Evolutionary conservation across 2,113 vertebrate species (phyloP).

Genomic region (Macroglossus sobrinus): DNA sequence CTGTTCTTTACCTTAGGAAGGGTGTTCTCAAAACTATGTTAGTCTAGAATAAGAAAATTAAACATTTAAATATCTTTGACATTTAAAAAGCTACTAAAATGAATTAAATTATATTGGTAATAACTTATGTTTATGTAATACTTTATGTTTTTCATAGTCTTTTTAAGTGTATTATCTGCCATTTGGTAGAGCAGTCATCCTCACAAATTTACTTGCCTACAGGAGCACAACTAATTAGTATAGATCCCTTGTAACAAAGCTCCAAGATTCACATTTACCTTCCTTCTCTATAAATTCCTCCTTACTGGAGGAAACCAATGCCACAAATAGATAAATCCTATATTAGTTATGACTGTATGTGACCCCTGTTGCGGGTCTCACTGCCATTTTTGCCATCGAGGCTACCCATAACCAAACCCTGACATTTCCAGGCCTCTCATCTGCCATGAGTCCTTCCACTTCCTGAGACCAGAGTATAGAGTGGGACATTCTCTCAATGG

Average conservation of each 20-base stretch:
- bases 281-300: neutral
- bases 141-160: neutral
- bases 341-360: neutral
- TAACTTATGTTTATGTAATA: neutral
- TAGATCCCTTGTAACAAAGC: neutral
- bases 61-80: neutral
- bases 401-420: neutral
- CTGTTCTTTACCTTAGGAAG: neutral
- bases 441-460: too few species aligned
- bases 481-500: neutral
- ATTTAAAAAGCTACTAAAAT: neutral
- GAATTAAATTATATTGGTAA: neutral
- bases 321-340: neutral
- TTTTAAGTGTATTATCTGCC: neutral
- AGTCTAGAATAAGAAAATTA: neutral
- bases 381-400: neutral
- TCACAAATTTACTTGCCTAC: neutral
- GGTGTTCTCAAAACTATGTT: neutral
- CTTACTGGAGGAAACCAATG: neutral
- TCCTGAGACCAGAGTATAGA: neutral
- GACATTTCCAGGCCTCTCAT: neutral
- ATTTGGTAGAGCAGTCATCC: neutral
- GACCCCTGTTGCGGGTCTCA: neutral
- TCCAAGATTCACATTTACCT: neutral
- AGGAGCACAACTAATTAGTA: neutral